A percentile compares a stretch with the other conserved stretches of the same genome.
Conservation (phyloP, 2,113 vertebrate species). For the Jacana jacana region DNA sequence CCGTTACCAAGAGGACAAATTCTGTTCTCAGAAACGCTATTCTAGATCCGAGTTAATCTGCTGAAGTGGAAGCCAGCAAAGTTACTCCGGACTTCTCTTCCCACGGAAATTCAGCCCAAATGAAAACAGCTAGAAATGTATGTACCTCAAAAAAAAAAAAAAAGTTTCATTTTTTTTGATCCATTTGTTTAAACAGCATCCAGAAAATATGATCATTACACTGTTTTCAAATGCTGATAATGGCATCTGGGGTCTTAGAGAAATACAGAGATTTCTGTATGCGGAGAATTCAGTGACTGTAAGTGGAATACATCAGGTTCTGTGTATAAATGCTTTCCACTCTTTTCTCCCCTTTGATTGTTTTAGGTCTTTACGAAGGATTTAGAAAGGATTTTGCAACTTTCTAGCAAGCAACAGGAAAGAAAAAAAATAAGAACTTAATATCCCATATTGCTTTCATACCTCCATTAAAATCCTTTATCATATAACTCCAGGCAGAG, state of each 20-base stretch:
- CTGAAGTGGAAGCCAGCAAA: background rate
- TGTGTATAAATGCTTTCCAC: background rate
- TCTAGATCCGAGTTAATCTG: background rate
- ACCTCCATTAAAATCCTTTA: background rate
- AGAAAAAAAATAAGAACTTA: background rate
- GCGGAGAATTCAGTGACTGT: background rate
- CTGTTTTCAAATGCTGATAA: background rate
- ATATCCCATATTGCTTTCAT: background rate
- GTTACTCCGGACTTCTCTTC: background rate
- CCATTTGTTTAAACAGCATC: background rate
- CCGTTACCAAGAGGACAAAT: background rate
- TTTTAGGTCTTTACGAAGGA: background rate
- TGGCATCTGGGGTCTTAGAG: background rate
- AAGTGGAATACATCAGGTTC: background rate
- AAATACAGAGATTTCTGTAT: background rate
- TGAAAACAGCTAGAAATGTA: background rate
- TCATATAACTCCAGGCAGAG: background rate
- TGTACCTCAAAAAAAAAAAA: background rate
- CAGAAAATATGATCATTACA: background rate
- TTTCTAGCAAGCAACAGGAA: background rate
- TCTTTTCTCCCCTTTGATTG: background rate
- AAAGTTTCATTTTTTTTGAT: background rate
- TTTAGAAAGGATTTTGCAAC: conserved; percentile 36
- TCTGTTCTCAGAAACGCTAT: background rate
- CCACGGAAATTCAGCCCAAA: background rate